Conservation (phyloP, 1,140 invertebrate species). For the Drosophila nigromelanica region DNA sequence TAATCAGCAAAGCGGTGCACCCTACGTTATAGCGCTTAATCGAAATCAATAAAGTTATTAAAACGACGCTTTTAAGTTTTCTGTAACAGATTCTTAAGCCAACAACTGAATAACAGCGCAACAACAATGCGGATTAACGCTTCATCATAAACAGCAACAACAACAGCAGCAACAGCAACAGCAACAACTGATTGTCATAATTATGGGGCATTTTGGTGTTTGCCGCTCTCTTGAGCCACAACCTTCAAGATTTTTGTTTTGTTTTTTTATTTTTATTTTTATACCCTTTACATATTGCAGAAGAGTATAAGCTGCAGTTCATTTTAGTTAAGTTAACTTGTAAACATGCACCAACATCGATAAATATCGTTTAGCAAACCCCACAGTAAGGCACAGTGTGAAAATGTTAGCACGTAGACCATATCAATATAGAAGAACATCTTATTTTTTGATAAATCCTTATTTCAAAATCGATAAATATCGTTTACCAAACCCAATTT, state of each 20-base stretch:
- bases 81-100: conserved; percentile 80
- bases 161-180: conserved; percentile 22
- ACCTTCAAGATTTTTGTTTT: not conserved
- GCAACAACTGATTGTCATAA: conserved; percentile 76
- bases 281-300: not conserved
- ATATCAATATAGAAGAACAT: no score
- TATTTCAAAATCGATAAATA: no score
- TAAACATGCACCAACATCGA: no score
- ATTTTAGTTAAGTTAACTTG: no score
- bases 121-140: conserved; percentile 66
- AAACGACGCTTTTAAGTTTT: conserved; percentile 80
- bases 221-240: conserved; percentile 54
- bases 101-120: conserved; percentile 63
- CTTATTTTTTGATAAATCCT: no score
- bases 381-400: no score
- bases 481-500: no score
- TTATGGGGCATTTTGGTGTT: conserved; percentile 80
- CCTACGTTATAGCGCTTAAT: conserved; percentile 78
- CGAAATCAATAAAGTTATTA: conserved; percentile 83
- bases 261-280: not conserved
- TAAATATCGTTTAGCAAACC: no score
- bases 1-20: conserved; percentile 8
- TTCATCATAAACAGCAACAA: conserved; percentile 63
- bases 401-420: no score
- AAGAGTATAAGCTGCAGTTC: not conserved